A percentile compares a stretch with the other conserved stretches of the same genome.
Conservation (phyloP, 2,888 invertebrate species). For the Loripinus fragilis region DNA sequence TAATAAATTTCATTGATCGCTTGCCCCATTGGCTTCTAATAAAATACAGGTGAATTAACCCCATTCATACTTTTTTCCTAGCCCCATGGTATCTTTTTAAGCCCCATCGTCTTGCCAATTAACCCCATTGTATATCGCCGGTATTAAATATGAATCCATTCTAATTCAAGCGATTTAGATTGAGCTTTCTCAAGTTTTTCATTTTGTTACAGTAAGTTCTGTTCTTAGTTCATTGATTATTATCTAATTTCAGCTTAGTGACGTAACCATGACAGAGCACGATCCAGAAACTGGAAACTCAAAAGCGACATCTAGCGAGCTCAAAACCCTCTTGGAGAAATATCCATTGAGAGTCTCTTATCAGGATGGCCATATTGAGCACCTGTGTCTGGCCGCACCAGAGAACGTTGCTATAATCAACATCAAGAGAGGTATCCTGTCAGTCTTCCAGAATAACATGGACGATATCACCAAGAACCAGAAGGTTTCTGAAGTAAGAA, state of each 20-base stretch:
- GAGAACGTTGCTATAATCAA: conserved; percentile 41
- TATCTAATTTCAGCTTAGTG: conserved; percentile 36
- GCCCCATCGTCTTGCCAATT: too few relatives aligned
- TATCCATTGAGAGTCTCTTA: conserved; percentile 51
- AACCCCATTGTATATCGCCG: too few relatives aligned
- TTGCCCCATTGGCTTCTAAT: too few relatives aligned
- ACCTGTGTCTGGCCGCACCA: conserved; percentile 42
- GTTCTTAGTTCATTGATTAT: too few relatives aligned
- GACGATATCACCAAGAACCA: conserved; percentile 48
- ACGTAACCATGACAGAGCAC: conserved; percentile 50
- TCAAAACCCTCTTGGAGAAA: conserved; percentile 34
- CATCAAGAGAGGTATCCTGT: conserved; percentile 58
- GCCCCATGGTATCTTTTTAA: too few relatives aligned
- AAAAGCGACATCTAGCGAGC: conserved; percentile 32
- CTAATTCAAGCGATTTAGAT: too few relatives aligned
- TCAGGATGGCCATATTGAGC: conserved; percentile 56
- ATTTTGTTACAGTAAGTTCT: too few relatives aligned
- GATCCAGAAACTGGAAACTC: conserved; percentile 48
- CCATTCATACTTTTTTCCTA: too few relatives aligned
- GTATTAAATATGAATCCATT: too few relatives aligned
- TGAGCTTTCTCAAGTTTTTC: too few relatives aligned
- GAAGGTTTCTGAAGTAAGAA: conserved; percentile 47
- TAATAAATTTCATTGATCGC: too few relatives aligned
- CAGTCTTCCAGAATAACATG: conserved; percentile 57
- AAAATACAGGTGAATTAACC: too few relatives aligned